phyloP scores from a whole-genome alignment of 2,888 invertebrate genomes.

The Himalopsyche kuldschensis region DNA sequence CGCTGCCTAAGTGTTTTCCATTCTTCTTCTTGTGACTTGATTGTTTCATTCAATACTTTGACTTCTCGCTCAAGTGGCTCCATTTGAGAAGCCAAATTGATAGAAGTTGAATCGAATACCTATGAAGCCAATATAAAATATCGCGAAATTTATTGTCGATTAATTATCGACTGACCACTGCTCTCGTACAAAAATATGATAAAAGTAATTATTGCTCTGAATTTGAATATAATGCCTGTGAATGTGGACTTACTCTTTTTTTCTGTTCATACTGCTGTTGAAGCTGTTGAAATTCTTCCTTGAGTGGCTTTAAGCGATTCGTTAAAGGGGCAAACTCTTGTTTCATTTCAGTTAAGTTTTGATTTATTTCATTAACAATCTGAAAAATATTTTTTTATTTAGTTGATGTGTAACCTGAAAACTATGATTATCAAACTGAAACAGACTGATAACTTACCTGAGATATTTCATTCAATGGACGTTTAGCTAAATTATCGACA shows the following conservation, averaged over 20 bases:
- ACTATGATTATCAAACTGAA: background rate
- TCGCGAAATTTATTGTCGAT: too few relatives aligned
- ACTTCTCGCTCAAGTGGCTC: constrained; percentile 60
- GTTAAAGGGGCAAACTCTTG: constrained; percentile 56
- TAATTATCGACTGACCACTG: too few relatives aligned
- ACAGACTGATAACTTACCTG: constrained; percentile 46
- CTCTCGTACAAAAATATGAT: too few relatives aligned
- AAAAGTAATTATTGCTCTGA: constrained; percentile 42
- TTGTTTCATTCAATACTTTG: constrained; percentile 56
- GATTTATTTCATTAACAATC: constrained; percentile 66
- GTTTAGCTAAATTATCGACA: constrained; percentile 49
- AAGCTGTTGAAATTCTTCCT: constrained; percentile 66
- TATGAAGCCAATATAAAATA: constrained; percentile 36
- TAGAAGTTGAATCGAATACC: constrained; percentile 67
- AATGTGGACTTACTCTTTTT: constrained; percentile 51
- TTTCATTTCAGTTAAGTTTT: constrained; percentile 55
- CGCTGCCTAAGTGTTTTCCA: constrained; percentile 60
- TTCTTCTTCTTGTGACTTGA: constrained; percentile 58
- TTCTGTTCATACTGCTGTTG: constrained; percentile 70
- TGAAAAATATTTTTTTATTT: constrained; percentile 44
- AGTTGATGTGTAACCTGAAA: background rate
- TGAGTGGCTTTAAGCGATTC: constrained; percentile 63
- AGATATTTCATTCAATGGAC: constrained; percentile 55
- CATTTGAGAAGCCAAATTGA: constrained; percentile 59
- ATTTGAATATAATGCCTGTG: constrained; percentile 64